Percentiles rank a stretch among this genome's conserved stretches.
These are phyloP conservation scores for Drosophila funebris DNA, from an alignment of 1,140 invertebrate genomes.

Conservation along the genomic window DNA sequence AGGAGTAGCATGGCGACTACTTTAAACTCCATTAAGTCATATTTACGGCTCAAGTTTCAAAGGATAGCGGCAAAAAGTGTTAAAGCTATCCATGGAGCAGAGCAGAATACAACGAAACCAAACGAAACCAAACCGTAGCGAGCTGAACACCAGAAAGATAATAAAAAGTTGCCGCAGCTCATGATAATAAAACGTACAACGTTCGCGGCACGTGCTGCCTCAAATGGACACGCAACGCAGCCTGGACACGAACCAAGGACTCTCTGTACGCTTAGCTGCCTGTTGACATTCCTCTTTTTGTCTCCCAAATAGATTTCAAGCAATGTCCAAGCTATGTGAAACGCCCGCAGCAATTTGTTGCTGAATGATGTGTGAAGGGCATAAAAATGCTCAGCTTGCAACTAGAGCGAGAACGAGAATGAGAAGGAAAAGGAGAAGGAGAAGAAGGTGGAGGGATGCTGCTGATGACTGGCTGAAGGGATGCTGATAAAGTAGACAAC, in stretches of 20 bases:
- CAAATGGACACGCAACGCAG: constrained; percentile 75
- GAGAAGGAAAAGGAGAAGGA: background rate
- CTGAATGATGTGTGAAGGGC: constrained; percentile 80
- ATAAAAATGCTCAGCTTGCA: constrained; percentile 63
- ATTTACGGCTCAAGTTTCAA: constrained; percentile 65
- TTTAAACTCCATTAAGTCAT: constrained; percentile 78
- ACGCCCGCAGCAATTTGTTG: constrained; percentile 72
- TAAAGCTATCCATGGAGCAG: constrained; percentile 49
- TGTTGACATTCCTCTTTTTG: constrained; percentile 68
- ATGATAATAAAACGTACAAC: constrained; percentile 77
- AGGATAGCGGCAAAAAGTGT: constrained; percentile 60
- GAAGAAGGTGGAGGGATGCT: background rate
- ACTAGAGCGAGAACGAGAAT: background rate
- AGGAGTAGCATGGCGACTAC: constrained; percentile 37
- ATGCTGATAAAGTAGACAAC: constrained; percentile 58
- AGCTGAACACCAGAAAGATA: constrained; percentile 48
- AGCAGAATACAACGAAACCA: background rate
- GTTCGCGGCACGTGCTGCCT: constrained; percentile 70
- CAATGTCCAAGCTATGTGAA: constrained; percentile 53
- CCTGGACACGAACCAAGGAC: constrained; percentile 66
- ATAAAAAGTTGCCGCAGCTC: constrained; percentile 77
- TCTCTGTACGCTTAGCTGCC: constrained; percentile 51
- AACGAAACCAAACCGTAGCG: background rate
- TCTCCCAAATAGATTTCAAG: constrained; percentile 73
- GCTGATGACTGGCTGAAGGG: background rate